Conservation (phyloP, 2,888 invertebrate species). For the Pristionchus mayeri region DNA sequence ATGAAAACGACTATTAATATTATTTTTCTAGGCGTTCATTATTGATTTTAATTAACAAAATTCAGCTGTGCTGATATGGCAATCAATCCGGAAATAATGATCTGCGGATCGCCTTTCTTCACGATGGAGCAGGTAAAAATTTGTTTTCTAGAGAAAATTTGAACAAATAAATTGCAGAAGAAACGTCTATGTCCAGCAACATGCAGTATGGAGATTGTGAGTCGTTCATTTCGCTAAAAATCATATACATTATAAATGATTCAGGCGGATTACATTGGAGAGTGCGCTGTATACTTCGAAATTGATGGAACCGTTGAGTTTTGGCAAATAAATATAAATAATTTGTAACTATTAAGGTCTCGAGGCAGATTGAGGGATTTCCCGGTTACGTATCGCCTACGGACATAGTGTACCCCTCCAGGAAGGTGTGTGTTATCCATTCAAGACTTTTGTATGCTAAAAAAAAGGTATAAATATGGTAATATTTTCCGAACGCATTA, state of each 20-base stretch:
- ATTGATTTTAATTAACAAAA: too few relatives aligned
- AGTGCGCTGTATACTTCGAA: not conserved
- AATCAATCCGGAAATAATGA: not conserved
- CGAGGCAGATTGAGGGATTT: not conserved
- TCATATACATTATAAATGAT: too few relatives aligned
- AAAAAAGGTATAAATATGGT: not conserved
- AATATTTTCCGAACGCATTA: not conserved
- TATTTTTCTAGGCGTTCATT: too few relatives aligned
- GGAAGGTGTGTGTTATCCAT: not conserved
- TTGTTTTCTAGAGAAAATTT: too few relatives aligned
- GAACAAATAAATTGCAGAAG: constrained; percentile 1
- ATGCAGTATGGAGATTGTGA: not conserved
- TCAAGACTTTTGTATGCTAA: not conserved
- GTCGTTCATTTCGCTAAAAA: not conserved
- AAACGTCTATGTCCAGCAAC: not conserved
- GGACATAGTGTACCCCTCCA: not conserved
- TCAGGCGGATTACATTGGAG: too few relatives aligned
- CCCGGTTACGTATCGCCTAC: not conserved
- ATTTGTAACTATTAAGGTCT: not conserved
- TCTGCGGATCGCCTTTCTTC: not conserved
- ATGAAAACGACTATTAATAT: too few relatives aligned
- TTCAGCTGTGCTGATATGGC: not conserved
- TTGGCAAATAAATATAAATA: too few relatives aligned
- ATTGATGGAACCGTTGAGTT: not conserved
- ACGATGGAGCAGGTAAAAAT: not conserved